A percentile compares a stretch with the other conserved stretches of the same genome.
Conservation (phyloP, 2,797 vertebrate species). For the Sebastes hubbsi region DNA sequence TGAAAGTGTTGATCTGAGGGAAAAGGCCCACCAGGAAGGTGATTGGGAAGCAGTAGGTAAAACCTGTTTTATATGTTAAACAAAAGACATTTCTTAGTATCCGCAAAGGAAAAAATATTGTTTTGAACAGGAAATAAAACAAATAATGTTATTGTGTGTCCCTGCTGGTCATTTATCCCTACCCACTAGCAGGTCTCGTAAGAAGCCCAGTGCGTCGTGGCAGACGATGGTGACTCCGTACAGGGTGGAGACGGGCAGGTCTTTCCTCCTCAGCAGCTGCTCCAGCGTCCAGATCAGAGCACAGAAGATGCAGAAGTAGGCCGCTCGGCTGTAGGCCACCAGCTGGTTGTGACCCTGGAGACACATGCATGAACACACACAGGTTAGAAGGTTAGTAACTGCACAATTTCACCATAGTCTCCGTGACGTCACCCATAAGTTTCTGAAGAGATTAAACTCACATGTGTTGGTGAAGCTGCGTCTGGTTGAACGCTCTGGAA, state of each 20-base stretch:
- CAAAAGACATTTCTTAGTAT: not conserved
- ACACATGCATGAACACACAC: conserved; percentile 14
- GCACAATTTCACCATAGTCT: not conserved
- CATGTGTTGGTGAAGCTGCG: conserved; percentile 96
- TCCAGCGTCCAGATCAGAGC: conserved; percentile 95
- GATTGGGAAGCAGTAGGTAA: conserved; percentile 94
- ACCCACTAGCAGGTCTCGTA: conserved; percentile 92
- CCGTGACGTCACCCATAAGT: no score
- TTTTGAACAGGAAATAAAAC: not conserved
- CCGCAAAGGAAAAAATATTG: not conserved
- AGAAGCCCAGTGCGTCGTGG: conserved; percentile 83
- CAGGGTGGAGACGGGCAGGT: conserved; percentile 85
- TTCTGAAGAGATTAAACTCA: conserved; percentile 80
- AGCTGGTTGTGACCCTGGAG: conserved; percentile 96
- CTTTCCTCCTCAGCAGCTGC: conserved; percentile 85
- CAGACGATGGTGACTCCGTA: conserved; percentile 93
- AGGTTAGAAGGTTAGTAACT: not conserved
- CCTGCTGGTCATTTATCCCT: conserved; percentile 47
- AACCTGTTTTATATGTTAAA: conserved; percentile 80
- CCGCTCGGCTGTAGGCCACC: conserved; percentile 94
- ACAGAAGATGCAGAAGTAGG: conserved; percentile 97
- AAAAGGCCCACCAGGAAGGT: conserved; percentile 96
- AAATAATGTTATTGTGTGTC: not conserved
- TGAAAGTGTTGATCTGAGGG: conserved; percentile 98
- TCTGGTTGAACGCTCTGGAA: conserved; percentile 97